Base-by-base conservation (phyloP, 1,140 invertebrate genomes). In the Latrodectus geometricus region DNA sequence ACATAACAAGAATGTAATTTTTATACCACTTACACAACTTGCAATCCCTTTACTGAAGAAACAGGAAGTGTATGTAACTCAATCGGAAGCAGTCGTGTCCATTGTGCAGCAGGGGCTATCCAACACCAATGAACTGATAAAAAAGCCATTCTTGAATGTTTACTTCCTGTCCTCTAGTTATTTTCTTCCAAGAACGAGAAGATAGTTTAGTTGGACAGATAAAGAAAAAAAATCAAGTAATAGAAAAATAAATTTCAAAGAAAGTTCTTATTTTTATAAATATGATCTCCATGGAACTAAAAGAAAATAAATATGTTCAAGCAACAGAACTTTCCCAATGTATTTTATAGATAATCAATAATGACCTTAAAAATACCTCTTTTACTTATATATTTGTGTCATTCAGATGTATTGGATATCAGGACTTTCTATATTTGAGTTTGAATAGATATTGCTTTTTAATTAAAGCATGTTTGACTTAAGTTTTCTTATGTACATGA, bases 51-150 rank as follows among this genome's bases (percentile, higher is more conserved):
- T 83, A 65, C 48, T 48, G 54, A 74, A n/a, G 23, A 14, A 74
- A 74, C 70, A 83, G 80, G 80, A 83, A 83, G 48, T 74, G 52
- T 49, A 83, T 74, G 23, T 83, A 74, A 50, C 70, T 61, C n/a
- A 61, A 49, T 35, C 20, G 20, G 8, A 69, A 23, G 20, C 14
- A n/a, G 14, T 20, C 2, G 5, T n/a, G 23, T 65, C 54, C 70
- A 81, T 12, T 81, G 20, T 70, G 49, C 48, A 81, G 49, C 23
- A 49, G 56, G 52, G 54, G 65, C 52, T 74, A 68, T 23, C 72
- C 48, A 9, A 65, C 65, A 66, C 21, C 21, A 20, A 21, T 7
- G 15, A 66, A 74, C 23, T 50, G 70, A 83, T 83, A 65, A 83
- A 83, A 81, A 74, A 83, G 35, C 9, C 52, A 49, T 20, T 83